Conservation (phyloP, 2,113 vertebrate species). For the Pelusios castaneus region DNA sequence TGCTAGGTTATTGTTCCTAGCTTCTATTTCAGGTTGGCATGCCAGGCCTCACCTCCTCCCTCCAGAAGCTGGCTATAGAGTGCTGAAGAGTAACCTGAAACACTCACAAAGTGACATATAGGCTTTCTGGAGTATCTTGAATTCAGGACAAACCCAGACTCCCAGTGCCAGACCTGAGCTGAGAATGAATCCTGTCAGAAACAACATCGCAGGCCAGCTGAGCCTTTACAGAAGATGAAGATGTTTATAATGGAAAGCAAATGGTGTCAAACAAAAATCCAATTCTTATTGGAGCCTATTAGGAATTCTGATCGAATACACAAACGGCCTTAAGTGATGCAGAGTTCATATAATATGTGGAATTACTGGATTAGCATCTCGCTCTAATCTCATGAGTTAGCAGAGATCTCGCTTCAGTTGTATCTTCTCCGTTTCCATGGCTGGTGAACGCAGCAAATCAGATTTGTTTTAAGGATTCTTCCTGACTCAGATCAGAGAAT, state of each 20-base stretch:
- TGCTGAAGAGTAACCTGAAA: neutral
- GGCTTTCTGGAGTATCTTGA: neutral
- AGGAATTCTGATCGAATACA: neutral
- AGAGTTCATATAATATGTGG: neutral
- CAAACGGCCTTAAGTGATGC: neutral
- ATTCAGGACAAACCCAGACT: neutral
- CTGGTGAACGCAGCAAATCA: neutral
- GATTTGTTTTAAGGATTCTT: neutral
- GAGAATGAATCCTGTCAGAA: neutral
- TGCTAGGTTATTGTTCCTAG: too few species aligned
- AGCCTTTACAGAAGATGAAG: neutral
- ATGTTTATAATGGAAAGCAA: neutral
- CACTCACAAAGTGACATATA: neutral
- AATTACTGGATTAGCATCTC: neutral
- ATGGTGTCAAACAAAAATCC: rapidly evolving
- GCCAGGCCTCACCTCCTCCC: neutral
- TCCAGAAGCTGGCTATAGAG: neutral
- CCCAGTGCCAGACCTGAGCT: neutral
- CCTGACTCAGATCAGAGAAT: neutral
- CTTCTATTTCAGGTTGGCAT: neutral
- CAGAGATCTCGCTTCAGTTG: neutral
- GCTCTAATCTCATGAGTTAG: neutral
- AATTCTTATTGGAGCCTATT: neutral
- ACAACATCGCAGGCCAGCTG: neutral
- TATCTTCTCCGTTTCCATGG: neutral